These are phyloP conservation scores for Stegostoma tigrinum DNA, from an alignment of 2,113 vertebrate species.

Conservation along the genomic window DNA sequence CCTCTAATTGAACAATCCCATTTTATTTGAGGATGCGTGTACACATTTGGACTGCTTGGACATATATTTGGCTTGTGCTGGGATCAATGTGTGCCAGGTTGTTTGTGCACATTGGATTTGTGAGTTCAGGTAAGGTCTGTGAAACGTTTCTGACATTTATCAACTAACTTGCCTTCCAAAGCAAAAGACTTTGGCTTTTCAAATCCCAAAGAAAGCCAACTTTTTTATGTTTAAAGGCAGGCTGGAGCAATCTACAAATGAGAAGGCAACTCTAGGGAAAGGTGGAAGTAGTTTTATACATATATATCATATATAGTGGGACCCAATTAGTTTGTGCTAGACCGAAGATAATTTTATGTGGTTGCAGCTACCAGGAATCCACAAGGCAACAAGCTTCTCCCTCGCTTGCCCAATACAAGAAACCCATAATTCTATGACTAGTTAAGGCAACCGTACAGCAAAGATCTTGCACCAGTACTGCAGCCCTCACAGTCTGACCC, in stretches of 20 bases:
- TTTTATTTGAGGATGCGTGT: constrained; percentile 24
- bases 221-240: background rate
- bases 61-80: constrained; percentile 68
- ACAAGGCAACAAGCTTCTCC: background rate
- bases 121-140: constrained; percentile 60
- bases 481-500: background rate
- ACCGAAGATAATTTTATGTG: background rate
- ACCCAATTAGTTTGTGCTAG: background rate
- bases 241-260: background rate
- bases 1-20: background rate
- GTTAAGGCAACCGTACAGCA: no score
- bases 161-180: background rate
- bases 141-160: background rate
- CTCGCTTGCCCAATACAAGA: background rate
- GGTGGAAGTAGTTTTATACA: background rate
- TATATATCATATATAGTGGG: background rate
- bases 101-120: constrained; percentile 85
- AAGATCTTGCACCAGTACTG: background rate
- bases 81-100: constrained; percentile 70
- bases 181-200: background rate
- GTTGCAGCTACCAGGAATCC: background rate
- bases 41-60: constrained; percentile 67
- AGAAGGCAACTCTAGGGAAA: background rate
- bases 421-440: background rate
- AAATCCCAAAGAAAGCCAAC: background rate